A percentile compares a stretch with the other conserved stretches of the same genome.
Evolutionary conservation across 2,888 invertebrate genomes (phyloP).

Genomic region (Drosophila multiciliata): DNA sequence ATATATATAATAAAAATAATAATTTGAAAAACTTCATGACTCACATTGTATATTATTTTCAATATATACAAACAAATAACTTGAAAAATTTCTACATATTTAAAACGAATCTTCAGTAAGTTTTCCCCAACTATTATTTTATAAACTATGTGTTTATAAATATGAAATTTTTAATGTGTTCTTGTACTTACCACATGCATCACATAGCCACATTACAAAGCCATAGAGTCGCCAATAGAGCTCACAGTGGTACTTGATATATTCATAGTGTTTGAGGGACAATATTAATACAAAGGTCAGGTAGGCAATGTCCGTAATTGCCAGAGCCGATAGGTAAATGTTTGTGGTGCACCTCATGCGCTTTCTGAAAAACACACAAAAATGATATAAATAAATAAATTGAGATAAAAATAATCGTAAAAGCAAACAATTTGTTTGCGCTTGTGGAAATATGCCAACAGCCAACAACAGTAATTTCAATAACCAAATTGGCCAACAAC

Average conservation of each 20-base stretch:
- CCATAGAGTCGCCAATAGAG: constrained; percentile 88
- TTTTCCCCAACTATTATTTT: neutral
- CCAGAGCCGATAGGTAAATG: constrained; percentile 90
- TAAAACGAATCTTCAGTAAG: neutral
- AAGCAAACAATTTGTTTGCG: constrained; percentile 38
- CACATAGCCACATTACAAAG: constrained; percentile 88
- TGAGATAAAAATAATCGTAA: constrained; percentile 35
- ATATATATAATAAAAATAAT: too few relatives aligned
- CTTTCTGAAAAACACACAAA: constrained; percentile 83
- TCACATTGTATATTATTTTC: neutral
- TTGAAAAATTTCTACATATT: neutral
- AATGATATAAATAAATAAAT: constrained; percentile 5
- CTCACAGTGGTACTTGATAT: constrained; percentile 85
- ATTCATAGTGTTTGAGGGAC: constrained; percentile 87
- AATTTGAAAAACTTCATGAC: neutral
- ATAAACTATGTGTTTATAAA: neutral
- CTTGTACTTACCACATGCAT: constrained; percentile 88
- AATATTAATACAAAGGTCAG: constrained; percentile 88
- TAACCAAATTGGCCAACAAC: constrained; percentile 58
- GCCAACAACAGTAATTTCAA: constrained; percentile 65
- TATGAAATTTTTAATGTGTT: neutral
- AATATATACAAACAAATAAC: too few relatives aligned
- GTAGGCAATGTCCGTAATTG: constrained; percentile 90
- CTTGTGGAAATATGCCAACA: constrained; percentile 50
- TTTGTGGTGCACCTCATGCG: constrained; percentile 92